Evolutionary conservation across 2,797 vertebrate species (phyloP).

Genomic region (Sebastes oblongus): DNA sequence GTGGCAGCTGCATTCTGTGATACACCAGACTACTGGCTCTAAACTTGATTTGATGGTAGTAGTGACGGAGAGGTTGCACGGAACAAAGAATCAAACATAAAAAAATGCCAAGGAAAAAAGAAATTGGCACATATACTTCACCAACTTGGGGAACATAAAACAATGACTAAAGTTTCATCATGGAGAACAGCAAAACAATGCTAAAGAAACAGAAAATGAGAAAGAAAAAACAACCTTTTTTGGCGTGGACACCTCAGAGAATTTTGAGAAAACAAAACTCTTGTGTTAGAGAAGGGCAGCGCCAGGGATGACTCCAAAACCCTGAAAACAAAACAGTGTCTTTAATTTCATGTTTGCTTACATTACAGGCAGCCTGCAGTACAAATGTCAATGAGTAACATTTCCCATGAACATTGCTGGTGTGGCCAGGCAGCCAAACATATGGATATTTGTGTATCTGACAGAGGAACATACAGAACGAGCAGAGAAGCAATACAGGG

Average conservation of each 20-base stretch:
- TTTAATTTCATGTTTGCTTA: conserved; percentile 4
- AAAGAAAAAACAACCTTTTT: neutral
- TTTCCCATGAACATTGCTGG: neutral
- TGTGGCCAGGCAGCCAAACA: neutral
- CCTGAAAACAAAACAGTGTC: neutral
- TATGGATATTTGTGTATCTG: neutral
- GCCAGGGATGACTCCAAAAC: neutral
- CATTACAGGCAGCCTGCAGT: neutral
- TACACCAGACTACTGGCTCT: neutral
- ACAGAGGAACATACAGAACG: neutral
- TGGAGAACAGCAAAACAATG: neutral
- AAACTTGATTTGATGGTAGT: neutral
- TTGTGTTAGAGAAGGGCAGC: neutral
- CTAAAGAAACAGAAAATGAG: conserved; percentile 2
- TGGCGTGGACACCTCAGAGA: neutral
- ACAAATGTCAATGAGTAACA: neutral
- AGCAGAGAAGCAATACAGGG: too few relatives aligned
- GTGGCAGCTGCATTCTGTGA: neutral
- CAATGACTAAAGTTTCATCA: neutral
- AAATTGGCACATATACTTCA: neutral
- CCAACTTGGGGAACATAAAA: neutral
- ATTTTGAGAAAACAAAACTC: neutral
- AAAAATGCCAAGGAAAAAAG: neutral
- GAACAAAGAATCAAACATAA: neutral
- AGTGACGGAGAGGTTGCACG: neutral